Conservation (phyloP, 1,140 invertebrate species). For the Hylaeus anthracinus region DNA sequence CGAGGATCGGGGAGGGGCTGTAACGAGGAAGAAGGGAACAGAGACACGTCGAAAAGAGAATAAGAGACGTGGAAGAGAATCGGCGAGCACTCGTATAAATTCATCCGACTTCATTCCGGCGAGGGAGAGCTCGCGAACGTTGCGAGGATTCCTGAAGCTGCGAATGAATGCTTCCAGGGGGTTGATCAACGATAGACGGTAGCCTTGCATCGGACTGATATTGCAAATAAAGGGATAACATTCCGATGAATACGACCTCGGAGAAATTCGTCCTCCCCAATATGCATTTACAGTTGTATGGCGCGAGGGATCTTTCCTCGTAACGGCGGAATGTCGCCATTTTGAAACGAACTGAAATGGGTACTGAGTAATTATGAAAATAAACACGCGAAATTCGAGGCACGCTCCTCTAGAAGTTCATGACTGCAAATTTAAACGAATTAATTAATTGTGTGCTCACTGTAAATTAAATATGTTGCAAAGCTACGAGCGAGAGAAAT, state of each 20-base stretch:
- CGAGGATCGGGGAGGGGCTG: not conserved
- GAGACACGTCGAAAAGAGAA: slow-evolving; percentile 16
- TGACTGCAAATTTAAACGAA: no score
- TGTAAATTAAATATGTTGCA: no score
- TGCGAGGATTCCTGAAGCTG: slow-evolving; percentile 13
- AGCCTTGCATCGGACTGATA: slow-evolving; percentile 11
- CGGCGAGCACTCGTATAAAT: slow-evolving; percentile 58
- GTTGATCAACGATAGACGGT: slow-evolving; percentile 25
- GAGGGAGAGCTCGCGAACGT: slow-evolving; percentile 45
- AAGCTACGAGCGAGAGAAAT: no score
- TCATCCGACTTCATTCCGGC: slow-evolving; percentile 50
- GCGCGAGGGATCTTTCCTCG: not conserved
- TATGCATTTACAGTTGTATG: slow-evolving; percentile 1
- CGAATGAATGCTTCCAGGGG: slow-evolving; percentile 17
- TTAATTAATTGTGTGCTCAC: no score
- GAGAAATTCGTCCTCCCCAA: not conserved
- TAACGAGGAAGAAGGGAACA: not conserved
- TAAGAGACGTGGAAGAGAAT: slow-evolving; percentile 20
- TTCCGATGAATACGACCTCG: slow-evolving; percentile 2
- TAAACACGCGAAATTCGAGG: not conserved
- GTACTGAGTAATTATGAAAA: not conserved
- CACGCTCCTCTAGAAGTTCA: no score
- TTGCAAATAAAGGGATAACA: slow-evolving; percentile 14
- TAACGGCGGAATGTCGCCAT: not conserved
- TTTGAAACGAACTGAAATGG: not conserved